These are phyloP conservation scores for Neodon shergylaensis DNA, from an alignment of 2,113 vertebrate genomes.

Conservation along the genomic window DNA sequence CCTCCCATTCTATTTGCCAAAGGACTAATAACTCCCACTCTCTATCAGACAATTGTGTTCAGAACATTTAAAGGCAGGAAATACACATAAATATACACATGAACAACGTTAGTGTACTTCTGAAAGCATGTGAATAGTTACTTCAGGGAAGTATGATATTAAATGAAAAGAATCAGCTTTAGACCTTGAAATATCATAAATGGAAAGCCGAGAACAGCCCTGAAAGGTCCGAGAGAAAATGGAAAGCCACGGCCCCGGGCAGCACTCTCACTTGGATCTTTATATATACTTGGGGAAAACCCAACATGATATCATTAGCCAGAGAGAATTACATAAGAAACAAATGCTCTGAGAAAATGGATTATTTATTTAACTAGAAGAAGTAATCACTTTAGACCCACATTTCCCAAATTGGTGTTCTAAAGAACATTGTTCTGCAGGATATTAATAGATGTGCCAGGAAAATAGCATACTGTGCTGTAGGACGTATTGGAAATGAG, in stretches of 20 bases:
- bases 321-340: constrained; percentile 73
- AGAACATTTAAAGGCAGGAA: constrained; percentile 26
- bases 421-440: constrained; percentile 77
- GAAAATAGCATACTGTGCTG: constrained; percentile 75
- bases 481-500: constrained; percentile 68
- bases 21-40: constrained; percentile 16
- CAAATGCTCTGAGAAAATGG: constrained; percentile 76
- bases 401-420: constrained; percentile 78
- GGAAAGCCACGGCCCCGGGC: neutral
- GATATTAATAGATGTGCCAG: constrained; percentile 79
- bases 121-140: constrained; percentile 5
- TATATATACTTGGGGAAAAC: constrained; percentile 61
- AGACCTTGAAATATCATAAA: constrained; percentile 12
- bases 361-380: constrained; percentile 76
- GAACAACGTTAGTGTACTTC: neutral
- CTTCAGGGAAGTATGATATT: constrained; percentile 9
- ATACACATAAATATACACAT: neutral
- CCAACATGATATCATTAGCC: constrained; percentile 61
- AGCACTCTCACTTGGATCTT: neutral
- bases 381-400: constrained; percentile 77
- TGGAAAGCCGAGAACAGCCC: constrained; percentile 1
- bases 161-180: constrained; percentile 1
- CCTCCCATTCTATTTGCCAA: constrained; percentile 30
- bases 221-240: constrained; percentile 18
- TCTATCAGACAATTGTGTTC: neutral